phyloP scores from a whole-genome alignment of 2,113 vertebrate species.

The Peromyscus polionotus region DNA sequence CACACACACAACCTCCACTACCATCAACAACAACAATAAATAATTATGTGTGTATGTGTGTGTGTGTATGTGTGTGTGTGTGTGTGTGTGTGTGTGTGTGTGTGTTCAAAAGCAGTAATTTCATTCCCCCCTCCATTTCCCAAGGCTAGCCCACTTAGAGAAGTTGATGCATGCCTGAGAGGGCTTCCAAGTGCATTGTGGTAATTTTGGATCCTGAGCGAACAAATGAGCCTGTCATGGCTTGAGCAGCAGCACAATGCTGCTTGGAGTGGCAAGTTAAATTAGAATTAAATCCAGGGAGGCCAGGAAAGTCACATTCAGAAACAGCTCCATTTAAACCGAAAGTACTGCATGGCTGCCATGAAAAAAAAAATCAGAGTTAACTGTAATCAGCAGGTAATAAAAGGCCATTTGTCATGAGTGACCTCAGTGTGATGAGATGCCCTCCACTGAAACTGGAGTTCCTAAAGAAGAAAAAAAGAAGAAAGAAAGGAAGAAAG shows the following conservation, averaged over 20 bases:
- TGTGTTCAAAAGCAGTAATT: not conserved
- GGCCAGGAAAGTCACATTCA: conserved; percentile 73
- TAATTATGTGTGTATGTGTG: no score
- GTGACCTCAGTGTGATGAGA: conserved; percentile 75
- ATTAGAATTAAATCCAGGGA: conserved; percentile 80
- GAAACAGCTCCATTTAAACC: conserved; percentile 73
- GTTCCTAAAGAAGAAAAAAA: conserved; percentile 61
- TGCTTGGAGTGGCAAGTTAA: conserved; percentile 67
- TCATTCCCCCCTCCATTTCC: conserved; percentile 11
- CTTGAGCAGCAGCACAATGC: conserved; percentile 56
- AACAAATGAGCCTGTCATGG: conserved; percentile 71
- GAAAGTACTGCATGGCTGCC: conserved; percentile 16
- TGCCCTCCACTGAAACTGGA: conserved; percentile 51
- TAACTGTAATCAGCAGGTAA: conserved; percentile 79
- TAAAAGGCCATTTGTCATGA: conserved; percentile 81
- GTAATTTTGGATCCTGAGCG: conserved; percentile 66
- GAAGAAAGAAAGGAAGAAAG: not conserved
- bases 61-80: no score
- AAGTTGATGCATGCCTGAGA: not conserved
- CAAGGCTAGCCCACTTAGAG: conserved; percentile 35
- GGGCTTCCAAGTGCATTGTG: not conserved
- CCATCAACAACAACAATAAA: not conserved
- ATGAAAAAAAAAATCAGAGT: conserved; percentile 71
- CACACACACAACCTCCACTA: not conserved
- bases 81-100: no score